Evolutionary conservation across 2,888 invertebrate genomes (phyloP), one percentile per base, ranked within the genome.

Genomic region (Chaetoderma sp.): DNA sequence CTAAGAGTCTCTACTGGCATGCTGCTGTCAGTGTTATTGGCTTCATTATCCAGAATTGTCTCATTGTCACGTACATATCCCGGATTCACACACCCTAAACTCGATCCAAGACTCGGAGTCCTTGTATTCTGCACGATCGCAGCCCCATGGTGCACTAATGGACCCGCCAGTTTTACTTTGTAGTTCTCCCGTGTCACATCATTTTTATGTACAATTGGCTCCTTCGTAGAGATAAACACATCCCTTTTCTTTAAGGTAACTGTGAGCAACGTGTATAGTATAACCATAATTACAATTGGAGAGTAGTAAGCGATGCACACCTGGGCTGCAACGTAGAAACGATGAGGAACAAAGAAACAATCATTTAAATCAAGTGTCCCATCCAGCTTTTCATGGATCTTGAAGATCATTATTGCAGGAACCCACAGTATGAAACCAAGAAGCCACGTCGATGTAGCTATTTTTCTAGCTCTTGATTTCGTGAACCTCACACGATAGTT

Each of bases 351-450:
- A 42, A 60, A 65, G 49, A 36, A 65, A 30, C 65, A 65, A 30
- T 65, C 65, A 42, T 33, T 32, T 16, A 3, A 44, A 16, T 30
- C 32, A 3, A 23, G 42, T 23, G 6, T n/a, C 8, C 39, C 27
- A 6, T 62, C 21, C 23, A 36, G 21, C 18, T 39, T 23, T 4
- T 44, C 30, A 18, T n/a, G n/a, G 2, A 13, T 59, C n/a, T 57
- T 47, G 60, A 60, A 56, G 2, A 42, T 25, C 21, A 60, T 32
- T n/a, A 65, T 54, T 18, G 67, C 32, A 1, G 64, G 64, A 16
- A 65, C n/a, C 64, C 67, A 64, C 23, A 55, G 54, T 6, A 47
- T 6, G 18, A 65, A n/a, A 16, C 67, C 57, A 2, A 60, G 39
- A 16, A 60, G 30, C 67, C 67, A 67, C 45, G 52, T 44, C 6